Evolutionary conservation across 1,140 invertebrate genomes (phyloP), one percentile per base, ranked within the genome.

Genomic region (Lepidotrigona ventralis): DNA sequence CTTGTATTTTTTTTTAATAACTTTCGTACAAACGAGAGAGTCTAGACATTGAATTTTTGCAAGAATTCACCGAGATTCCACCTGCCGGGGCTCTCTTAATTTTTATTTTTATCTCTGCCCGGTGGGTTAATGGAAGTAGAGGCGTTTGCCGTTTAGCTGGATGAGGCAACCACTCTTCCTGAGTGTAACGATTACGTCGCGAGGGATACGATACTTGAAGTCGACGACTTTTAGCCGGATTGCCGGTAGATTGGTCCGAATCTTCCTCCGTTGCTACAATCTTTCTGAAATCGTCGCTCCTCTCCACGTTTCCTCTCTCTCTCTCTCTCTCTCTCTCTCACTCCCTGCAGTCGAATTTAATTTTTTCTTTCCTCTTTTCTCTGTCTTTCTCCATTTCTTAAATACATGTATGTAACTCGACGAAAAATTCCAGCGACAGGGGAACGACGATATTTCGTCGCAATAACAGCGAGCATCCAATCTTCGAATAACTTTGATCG

Each of bases 401-500:
- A 39, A 23, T 17, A 46, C 21, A 0, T 14, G 1, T 9, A 6
- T 64, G 17, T 15, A 70, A 70, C 11, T 69, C 15, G 19, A 46
- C n/a, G 23, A 56, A 39, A 75, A 75, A 75, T 39, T 72, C 15
- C 14, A 56, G n/a, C 56, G 23, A 39, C 6, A 46, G 15, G 15
- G 1, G 15, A 46, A n/a, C 19, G 33, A 76, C 15, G 56, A 63
- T 76, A 76, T 63, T 58, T 58, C 66, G 51, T 33, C 29, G 53
- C 23, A 58, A 58, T n/a, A 63, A 76, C 73, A 69, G 51, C 33
- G 76, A 78, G 60, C 51, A 53, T 82, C 79, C 88, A 81, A 79
- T 88, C 80, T 83, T 39, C 78, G 64, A 79, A 74, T 76, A 86
- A 85, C 73, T 87, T 87, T 89, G 87, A 89, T 89, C 86, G 87